A percentile compares a stretch with the other conserved stretches of the same genome.
Evolutionary conservation across 1,140 invertebrate species (phyloP).

Genomic region (Triops cancriformis): DNA sequence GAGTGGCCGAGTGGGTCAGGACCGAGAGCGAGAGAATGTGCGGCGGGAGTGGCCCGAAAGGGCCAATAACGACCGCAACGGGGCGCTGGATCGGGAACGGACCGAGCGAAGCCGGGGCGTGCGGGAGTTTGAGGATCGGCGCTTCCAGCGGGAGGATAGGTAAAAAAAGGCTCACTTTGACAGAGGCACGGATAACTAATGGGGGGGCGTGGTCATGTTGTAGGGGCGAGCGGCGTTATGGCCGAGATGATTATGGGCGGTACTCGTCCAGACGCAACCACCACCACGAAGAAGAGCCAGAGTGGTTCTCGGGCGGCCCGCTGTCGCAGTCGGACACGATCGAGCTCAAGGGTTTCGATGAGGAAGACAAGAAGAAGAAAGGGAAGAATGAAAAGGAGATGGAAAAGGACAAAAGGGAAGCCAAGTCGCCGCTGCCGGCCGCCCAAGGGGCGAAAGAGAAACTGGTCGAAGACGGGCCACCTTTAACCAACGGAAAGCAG

Average conservation of each 20-base stretch:
- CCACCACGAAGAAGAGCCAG: constrained; percentile 40
- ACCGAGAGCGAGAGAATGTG: constrained; percentile 1
- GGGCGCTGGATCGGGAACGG: background rate
- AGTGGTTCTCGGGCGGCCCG: constrained; percentile 72
- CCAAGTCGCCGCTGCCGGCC: constrained; percentile 31
- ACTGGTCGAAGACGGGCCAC: background rate
- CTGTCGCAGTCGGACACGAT: constrained; percentile 87
- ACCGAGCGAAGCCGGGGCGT: background rate
- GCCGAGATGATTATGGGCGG: background rate
- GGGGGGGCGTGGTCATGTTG: background rate
- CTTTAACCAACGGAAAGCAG: background rate
- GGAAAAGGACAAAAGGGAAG: constrained; percentile 37
- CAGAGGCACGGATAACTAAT: background rate
- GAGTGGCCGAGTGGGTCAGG: constrained; percentile 19
- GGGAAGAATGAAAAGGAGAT: constrained; percentile 20
- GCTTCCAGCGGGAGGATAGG: constrained; percentile 1
- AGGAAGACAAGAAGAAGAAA: constrained; percentile 36
- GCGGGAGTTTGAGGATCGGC: background rate
- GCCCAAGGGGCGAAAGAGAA: background rate
- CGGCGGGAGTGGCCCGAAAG: constrained; percentile 16
- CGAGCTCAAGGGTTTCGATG: constrained; percentile 82
- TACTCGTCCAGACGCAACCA: constrained; percentile 22
- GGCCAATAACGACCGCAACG: background rate
- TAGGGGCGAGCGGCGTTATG: constrained; percentile 28
- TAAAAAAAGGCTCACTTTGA: background rate